Base-by-base conservation (phyloP, 2,797 vertebrate genomes). In the Acridotheres tristis region DNA sequence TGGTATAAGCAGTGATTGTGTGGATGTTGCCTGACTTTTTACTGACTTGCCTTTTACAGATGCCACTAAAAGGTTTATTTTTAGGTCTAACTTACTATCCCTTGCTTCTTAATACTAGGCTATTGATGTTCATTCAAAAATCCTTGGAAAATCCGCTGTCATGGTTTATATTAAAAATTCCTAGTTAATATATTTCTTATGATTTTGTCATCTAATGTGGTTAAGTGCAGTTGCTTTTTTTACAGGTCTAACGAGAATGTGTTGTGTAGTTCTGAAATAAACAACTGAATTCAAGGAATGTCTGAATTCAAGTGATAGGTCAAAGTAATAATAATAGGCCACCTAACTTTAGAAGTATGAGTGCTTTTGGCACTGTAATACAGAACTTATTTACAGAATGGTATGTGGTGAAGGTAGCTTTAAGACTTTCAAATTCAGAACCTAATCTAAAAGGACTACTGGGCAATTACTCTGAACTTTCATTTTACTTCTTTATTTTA, bases 1-100 rank as follows among this genome's bases (percentile, higher is more conserved):
- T 1, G 1, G 5, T 57, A 13, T 40, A 53, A 78, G 12, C 16
- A 63, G 5, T 23, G 16, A 57, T 80, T 22, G 11, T 1, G 1
- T 86, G 40, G 32, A 47, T 63, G 6, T 15, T 48, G n/a, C 2
- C 2, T 71, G 29, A n/a, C n/a, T 65, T 85, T 86, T 76, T 32
- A 29, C 29, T 74, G 45, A 53, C n/a, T 43, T 84, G 9, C 10
- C 17, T 85, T 76, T 84, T 80, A 62, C 32, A 68, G 38, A 14
- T 82, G 43, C 3, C 30, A 6, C 26, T 77, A 48, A 55, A 76
- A 73, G 38, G 13, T 53, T 1, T 48, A 4, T 7, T 73, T 93
- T 9, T 19, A 30, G 22, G 40, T 66, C 57, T 86, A n/a, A 50
- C 27, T 77, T 63, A 16, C 3, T 74, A 51, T 63, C 29, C 22